Conservation (phyloP, 2,888 invertebrate genomes). For the Rhogogaster chlorosoma region DNA sequence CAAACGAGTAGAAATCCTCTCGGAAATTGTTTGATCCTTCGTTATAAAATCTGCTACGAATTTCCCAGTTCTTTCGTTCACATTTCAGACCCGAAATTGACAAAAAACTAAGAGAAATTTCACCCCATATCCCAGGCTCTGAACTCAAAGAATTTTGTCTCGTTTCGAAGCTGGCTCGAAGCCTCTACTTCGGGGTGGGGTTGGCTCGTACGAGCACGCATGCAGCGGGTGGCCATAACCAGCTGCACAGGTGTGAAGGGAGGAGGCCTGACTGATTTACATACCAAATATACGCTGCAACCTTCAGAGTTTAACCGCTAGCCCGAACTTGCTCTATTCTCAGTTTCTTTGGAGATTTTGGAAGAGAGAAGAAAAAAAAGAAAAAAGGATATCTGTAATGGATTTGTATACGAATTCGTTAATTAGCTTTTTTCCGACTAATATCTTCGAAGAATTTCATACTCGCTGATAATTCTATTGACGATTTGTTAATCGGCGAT, state of each 20-base stretch:
- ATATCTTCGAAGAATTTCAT: too few species aligned
- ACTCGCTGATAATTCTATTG: too few species aligned
- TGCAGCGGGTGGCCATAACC: constrained; percentile 50
- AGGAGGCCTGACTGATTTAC: constrained; percentile 42
- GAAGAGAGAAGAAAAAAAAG: not conserved
- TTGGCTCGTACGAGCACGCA: constrained; percentile 34
- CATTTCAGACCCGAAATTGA: not conserved
- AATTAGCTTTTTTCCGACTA: not conserved
- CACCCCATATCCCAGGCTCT: not conserved
- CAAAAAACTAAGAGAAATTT: not conserved
- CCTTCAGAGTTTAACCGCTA: constrained; percentile 45
- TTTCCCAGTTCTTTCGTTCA: not conserved
- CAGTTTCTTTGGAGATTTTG: not conserved
- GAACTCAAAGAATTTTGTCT: not conserved
- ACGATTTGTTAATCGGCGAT: too few species aligned
- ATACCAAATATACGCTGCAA: constrained; percentile 48
- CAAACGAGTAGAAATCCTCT: not conserved
- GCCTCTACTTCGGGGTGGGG: constrained; percentile 39
- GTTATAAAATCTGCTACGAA: not conserved
- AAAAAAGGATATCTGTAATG: not conserved
- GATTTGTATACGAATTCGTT: not conserved
- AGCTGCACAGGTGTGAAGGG: constrained; percentile 51
- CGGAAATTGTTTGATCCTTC: not conserved
- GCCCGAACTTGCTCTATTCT: constrained; percentile 27
- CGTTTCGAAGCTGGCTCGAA: not conserved